Base-by-base conservation (phyloP, 2,797 vertebrate genomes). In the Enteromius afrohamiltoni region DNA sequence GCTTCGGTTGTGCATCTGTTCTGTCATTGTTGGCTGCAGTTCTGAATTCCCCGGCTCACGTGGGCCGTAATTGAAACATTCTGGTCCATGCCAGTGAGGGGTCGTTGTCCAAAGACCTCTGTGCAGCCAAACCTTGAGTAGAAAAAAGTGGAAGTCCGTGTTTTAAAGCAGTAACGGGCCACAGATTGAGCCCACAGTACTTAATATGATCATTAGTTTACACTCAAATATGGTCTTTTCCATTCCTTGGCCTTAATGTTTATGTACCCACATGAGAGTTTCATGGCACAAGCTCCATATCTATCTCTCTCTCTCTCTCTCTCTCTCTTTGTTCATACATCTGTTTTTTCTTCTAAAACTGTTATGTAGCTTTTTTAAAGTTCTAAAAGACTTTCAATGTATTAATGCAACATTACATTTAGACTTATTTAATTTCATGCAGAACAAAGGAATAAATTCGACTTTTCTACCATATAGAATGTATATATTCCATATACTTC, bases 201-300 rank as follows among this genome's bases (percentile, higher is more conserved):
- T 81, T 90, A 68, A 87, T 85, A 79, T 68, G 82, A 87, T 90
- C 85, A 83, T 83, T 23, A 58, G 70, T 90, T 92, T 91, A 88
- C 80, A 83, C 85, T 91, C 85, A 85, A 71, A 87, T 86, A 67
- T 87, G 69, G 65, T 80, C 73, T 89, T 92, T 91, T 92, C 89
- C 89, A 87, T 90, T 73, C 78, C 79, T 29, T 75, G 70, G 70
- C 77, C 87, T 75, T 83, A 85, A 79, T 73, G 62, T 85, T 88
- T 82, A 73, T 31, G 9, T 79, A 51, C 77, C n/a, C 77, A 26
- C 79, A 11, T 60, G 60, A 82, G 47, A 73, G 79, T 87, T 62
- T 65, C 29, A 76, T 69, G 34, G 67, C 67, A 42, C 10, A 37
- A 16, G 31, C 29, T 29, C 51, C 8, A 21, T 68, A 40, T 42